Conservation (phyloP, 2,797 vertebrate species). For the Oreonectes daqikongensis region DNA sequence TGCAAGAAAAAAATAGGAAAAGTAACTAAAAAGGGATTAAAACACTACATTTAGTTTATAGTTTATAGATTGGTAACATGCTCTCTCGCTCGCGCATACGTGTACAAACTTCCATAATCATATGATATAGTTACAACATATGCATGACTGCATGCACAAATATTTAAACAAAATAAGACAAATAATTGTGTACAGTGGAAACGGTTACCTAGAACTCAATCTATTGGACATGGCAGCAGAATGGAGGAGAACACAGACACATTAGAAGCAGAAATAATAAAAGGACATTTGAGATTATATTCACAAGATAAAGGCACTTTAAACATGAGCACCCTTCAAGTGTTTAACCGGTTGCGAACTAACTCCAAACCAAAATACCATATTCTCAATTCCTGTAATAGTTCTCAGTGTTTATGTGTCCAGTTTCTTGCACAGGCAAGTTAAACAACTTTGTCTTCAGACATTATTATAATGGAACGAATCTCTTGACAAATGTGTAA, state of each 20-base stretch:
- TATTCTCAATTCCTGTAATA: background rate
- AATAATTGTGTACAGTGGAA: slow-evolving; percentile 9
- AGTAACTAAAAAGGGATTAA: background rate
- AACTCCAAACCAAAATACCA: background rate
- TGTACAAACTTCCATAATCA: background rate
- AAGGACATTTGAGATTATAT: background rate
- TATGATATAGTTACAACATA: background rate
- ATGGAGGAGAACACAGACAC: slow-evolving; percentile 43
- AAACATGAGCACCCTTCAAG: background rate
- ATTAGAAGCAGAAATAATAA: slow-evolving; percentile 32
- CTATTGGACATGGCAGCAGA: slow-evolving; percentile 53
- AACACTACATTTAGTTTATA: no score
- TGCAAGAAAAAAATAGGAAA: slow-evolving; percentile 38
- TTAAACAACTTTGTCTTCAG: background rate
- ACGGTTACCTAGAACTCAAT: slow-evolving; percentile 59
- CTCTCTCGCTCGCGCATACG: background rate
- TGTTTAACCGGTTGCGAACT: background rate
- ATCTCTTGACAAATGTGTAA: no score
- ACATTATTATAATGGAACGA: no score
- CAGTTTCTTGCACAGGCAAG: background rate
- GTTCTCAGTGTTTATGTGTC: background rate
- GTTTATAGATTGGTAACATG: background rate
- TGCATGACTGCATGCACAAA: slow-evolving; percentile 5
- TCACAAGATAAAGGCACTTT: background rate
- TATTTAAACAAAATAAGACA: background rate